Evolutionary conservation across 1,140 invertebrate species (phyloP).

Genomic region (Uloborus diversus): DNA sequence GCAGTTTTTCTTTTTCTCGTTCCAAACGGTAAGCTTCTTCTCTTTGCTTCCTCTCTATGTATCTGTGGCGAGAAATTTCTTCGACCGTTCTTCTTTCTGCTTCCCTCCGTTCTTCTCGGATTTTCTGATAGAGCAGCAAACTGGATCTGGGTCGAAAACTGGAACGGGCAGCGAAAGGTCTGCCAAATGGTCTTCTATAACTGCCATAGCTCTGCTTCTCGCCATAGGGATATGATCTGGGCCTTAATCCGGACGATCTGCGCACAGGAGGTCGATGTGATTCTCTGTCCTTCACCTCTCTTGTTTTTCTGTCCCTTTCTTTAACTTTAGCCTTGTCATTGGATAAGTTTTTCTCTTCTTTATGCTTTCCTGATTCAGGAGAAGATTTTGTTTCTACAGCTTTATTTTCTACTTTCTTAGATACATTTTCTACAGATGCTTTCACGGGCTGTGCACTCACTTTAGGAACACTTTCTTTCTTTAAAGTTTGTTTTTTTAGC

Average conservation of each 20-base stretch:
- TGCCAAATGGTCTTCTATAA: conserved; percentile 24
- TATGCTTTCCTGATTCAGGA: neutral
- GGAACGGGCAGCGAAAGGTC: neutral
- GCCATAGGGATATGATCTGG: conserved; percentile 4
- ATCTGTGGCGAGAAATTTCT: neutral
- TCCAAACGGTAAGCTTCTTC: conserved; percentile 48
- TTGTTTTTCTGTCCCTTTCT: conserved; percentile 2
- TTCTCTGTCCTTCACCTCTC: neutral
- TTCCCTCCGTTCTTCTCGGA: neutral
- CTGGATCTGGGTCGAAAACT: neutral
- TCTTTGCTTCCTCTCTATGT: conserved; percentile 39
- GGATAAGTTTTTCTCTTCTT: neutral
- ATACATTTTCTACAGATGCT: too few species aligned
- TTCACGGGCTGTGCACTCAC: neutral
- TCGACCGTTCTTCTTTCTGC: conserved; percentile 4
- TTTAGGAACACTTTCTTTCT: neutral
- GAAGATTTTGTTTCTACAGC: neutral
- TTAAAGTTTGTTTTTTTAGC: conserved; percentile 4
- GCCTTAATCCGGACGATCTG: neutral
- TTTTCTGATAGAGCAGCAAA: neutral
- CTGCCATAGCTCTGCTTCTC: neutral
- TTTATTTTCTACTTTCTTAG: too few species aligned
- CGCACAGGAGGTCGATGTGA: neutral
- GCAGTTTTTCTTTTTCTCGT: conserved; percentile 25
- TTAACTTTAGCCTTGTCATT: neutral